Evolutionary conservation across 1,140 invertebrate species (phyloP).

Genomic region (Nixonia krombeini): DNA sequence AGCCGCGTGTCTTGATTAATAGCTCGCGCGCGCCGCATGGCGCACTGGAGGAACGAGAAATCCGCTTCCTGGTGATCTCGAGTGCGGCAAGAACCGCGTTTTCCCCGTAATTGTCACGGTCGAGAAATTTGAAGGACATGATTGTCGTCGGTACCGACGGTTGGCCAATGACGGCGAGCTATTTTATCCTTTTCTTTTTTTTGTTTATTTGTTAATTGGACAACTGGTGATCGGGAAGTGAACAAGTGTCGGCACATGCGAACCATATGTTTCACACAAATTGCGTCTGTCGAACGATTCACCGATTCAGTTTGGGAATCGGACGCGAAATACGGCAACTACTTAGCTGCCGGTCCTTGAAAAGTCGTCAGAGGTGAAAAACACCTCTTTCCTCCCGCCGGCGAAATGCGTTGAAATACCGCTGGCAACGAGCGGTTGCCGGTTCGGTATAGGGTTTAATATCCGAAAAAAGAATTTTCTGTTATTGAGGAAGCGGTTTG

Average conservation of each 20-base stretch:
- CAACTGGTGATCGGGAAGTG: not conserved
- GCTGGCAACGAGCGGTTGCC: too few species aligned
- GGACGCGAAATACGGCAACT: too few species aligned
- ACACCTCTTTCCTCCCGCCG: too few species aligned
- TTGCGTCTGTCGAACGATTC: not conserved
- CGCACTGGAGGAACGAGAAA: not conserved
- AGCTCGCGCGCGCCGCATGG: not conserved
- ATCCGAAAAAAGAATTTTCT: not conserved
- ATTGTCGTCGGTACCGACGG: too few species aligned
- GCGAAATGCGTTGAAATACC: too few species aligned
- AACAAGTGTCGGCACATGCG: not conserved
- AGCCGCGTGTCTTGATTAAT: conserved; percentile 1
- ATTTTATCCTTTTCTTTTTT: too few species aligned
- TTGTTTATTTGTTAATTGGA: too few species aligned
- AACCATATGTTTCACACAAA: not conserved
- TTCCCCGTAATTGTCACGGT: not conserved
- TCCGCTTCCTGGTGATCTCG: not conserved
- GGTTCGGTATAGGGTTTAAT: not conserved
- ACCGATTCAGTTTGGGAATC: too few species aligned
- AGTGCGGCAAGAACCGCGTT: not conserved
- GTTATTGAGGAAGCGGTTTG: not conserved
- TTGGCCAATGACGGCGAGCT: too few species aligned
- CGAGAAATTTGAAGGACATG: not conserved
- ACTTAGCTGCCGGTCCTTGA: too few species aligned
- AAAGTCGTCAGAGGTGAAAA: too few species aligned